Percentiles rank a stretch among this genome's conserved stretches.
Conservation (phyloP, 2,888 invertebrate species). For the Drosophila nr. fundita region DNA sequence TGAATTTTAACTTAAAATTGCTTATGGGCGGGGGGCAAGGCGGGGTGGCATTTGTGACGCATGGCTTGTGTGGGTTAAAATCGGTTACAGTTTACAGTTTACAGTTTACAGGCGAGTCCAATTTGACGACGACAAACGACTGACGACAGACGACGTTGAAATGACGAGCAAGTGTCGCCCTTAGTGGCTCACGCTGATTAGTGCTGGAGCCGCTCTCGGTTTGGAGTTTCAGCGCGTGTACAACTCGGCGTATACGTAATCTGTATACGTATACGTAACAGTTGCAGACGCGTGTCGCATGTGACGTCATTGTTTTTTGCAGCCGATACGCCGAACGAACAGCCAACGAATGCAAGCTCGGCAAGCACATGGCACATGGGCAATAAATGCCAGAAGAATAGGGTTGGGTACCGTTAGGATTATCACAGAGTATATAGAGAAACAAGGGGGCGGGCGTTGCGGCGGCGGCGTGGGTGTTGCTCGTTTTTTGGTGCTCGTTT, state of each 20-base stretch:
- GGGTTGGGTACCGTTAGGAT: not conserved
- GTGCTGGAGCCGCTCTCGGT: constrained; percentile 4
- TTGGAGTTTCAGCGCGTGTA: constrained; percentile 13
- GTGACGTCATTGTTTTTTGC: constrained; percentile 68
- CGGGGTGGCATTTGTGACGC: not conserved
- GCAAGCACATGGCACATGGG: constrained; percentile 37
- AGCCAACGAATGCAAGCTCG: constrained; percentile 30
- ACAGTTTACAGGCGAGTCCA: constrained; percentile 57
- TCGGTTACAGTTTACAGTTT: constrained; percentile 66
- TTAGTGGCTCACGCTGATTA: constrained; percentile 55
- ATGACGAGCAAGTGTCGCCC: constrained; percentile 59
- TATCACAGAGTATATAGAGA: not conserved
- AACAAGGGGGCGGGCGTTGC: not conserved
- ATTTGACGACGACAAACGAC: constrained; percentile 40
- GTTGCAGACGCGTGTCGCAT: constrained; percentile 57
- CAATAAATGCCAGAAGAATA: constrained; percentile 37
- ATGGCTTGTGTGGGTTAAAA: constrained; percentile 38
- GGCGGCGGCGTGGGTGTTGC: constrained; percentile 42
- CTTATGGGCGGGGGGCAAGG: not conserved
- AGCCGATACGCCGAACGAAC: constrained; percentile 23
- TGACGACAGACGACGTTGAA: not conserved
- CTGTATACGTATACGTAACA: constrained; percentile 54
- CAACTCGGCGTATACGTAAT: constrained; percentile 71
- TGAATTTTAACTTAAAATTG: not conserved
- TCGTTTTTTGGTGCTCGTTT: constrained; percentile 3